These are phyloP conservation scores for Sinocyclocheilus maitianheensis DNA, from an alignment of 2,113 vertebrate species.

Conservation along the genomic window DNA sequence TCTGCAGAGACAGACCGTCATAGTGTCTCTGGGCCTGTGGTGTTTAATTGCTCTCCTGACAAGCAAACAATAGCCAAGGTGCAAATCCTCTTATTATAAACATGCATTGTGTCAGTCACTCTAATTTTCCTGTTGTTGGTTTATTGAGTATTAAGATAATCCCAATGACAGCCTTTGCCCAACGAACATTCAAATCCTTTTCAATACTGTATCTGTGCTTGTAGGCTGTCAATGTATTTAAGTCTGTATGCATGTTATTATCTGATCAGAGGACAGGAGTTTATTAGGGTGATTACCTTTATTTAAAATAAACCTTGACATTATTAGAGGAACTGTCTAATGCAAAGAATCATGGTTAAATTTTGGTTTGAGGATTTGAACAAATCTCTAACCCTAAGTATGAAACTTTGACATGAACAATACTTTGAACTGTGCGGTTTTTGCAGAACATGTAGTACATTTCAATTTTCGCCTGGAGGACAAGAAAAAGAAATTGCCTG, in stretches of 20 bases:
- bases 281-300: conserved; percentile 6
- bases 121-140: conserved; percentile 42
- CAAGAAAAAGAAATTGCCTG: background rate
- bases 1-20: conserved; percentile 1
- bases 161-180: conserved; percentile 38
- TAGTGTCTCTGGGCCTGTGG: background rate
- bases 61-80: conserved; percentile 48
- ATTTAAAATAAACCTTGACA: background rate
- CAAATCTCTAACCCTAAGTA: background rate
- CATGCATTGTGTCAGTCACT: conserved; percentile 34
- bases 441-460: too few relatives aligned
- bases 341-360: background rate
- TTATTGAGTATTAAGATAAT: conserved; percentile 49
- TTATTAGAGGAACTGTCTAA: background rate
- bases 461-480: background rate
- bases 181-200: conserved; percentile 12
- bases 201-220: conserved; percentile 5
- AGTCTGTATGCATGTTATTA: background rate
- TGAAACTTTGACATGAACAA: background rate
- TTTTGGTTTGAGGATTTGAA: background rate
- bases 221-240: conserved; percentile 11
- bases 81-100: conserved; percentile 46
- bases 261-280: background rate
- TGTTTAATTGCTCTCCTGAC: conserved; percentile 36
- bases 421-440: background rate